Evolutionary conservation across 2,797 vertebrate species (phyloP), one percentile per base, ranked within the genome.

Genomic region (Sardinella longiceps): DNA sequence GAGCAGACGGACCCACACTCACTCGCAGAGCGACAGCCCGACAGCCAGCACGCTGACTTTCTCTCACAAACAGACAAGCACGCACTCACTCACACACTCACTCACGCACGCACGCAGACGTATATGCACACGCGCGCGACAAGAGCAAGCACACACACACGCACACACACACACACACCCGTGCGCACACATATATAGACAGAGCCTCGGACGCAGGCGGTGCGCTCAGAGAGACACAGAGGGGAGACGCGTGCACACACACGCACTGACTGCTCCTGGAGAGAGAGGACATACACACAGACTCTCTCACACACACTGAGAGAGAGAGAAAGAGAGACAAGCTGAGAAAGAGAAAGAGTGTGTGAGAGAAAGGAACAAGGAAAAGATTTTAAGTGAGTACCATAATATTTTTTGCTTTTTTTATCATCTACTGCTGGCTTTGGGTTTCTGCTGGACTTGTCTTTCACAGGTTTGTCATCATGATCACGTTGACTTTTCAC

Each of bases 301-400:
- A 63, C 56, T 85, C 82, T 53, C 85, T 81, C 81, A 50, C 48
- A 10, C 48, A 63, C 18, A 81, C 33, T 5, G n/a, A 5, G n/a
- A 9, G 1, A 74, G 30, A 74, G 66, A 37, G 30, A 74, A 14
- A 37, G 66, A 74, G 25, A 53, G 5, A 53, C 12, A 14, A 12
- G 5, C 12, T 12, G 15, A 53, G 51, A 66, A 53, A 53, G 51
- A 66, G 60, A 63, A 25, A 63, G 60, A 63, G 50, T 58, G 66
- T 20, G 81, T 46, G 80, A 56, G 66, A 70, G 10, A 30, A 82
- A 85, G 58, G 83, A 80, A 81, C 82, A 81, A 90, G 83, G 86
- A 82, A 70, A 63, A 84, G 86, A 85, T 82, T 85, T 91, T 88
- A 88, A 92, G 91, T 92, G 88, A 92, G 91, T 92, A 90, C 89